Conservation (phyloP, 2,113 vertebrate genomes). For the Crotalus viridis region DNA sequence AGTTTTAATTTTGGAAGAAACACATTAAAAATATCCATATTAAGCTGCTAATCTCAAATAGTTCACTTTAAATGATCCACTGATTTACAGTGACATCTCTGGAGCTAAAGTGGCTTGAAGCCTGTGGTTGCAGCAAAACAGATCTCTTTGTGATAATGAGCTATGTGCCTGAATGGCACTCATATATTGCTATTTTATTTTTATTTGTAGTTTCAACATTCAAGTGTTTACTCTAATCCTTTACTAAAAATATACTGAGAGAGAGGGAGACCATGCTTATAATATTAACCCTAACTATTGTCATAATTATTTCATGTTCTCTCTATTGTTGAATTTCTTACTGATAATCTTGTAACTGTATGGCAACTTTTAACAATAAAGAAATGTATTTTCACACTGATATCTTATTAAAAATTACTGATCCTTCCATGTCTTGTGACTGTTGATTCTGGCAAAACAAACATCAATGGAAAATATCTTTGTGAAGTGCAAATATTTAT, state of each 20-base stretch:
- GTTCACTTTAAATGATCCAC: not conserved
- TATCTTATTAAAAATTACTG: conserved; percentile 97
- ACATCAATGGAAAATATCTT: conserved; percentile 51
- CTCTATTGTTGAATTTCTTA: conserved; percentile 80
- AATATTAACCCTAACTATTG: conserved; percentile 81
- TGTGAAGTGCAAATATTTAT: conserved; percentile 62
- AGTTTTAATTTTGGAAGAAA: conserved; percentile 20
- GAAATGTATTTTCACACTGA: conserved; percentile 98
- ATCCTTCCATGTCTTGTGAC: conserved; percentile 74
- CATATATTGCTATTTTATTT: conserved; percentile 65
- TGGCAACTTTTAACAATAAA: conserved; percentile 86
- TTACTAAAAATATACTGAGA: conserved; percentile 74
- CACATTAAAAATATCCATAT: not conserved
- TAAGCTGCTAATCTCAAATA: not conserved
- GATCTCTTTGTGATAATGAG: conserved; percentile 43
- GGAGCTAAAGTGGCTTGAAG: not conserved
- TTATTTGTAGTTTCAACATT: conserved; percentile 72
- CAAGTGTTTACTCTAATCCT: conserved; percentile 75
- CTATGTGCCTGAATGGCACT: conserved; percentile 71
- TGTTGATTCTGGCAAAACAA: conserved; percentile 65
- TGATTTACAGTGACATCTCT: not conserved
- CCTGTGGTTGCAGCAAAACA: conserved; percentile 14
- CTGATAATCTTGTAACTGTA: conserved; percentile 84
- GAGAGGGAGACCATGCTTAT: conserved; percentile 63
- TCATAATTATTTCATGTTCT: conserved; percentile 79